Conservation (phyloP, 2,888 invertebrate species). For the Macaria liturata region DNA sequence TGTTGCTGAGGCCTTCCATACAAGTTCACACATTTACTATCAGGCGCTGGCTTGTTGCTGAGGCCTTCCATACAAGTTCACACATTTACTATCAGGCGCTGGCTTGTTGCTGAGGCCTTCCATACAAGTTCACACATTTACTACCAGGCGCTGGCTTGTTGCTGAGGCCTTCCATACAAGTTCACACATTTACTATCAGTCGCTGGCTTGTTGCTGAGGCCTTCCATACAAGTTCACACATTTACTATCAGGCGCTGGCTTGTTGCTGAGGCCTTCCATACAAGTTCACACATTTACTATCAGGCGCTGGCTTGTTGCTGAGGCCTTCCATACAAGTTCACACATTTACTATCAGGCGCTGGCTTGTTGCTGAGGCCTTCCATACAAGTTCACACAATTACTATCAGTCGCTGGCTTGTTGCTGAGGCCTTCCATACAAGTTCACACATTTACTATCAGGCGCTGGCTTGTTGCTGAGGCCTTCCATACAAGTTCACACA, state of each 20-base stretch:
- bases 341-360: conserved; percentile 11
- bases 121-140: background rate
- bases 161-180: background rate
- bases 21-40: conserved; percentile 3
- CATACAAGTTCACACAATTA: background rate
- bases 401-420: conserved; percentile 9
- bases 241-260: conserved; percentile 9
- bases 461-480: background rate
- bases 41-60: conserved; percentile 3
- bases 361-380: background rate
- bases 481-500: background rate
- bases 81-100: conserved; percentile 11
- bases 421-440: background rate
- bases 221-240: background rate
- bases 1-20: background rate
- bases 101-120: background rate
- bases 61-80: background rate
- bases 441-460: conserved; percentile 9
- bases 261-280: background rate
- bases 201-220: background rate
- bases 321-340: background rate
- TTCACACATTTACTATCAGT: conserved; percentile 10
- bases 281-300: conserved; percentile 3
- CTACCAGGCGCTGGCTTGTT: conserved; percentile 8
- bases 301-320: conserved; percentile 3